Evolutionary conservation across 2,888 invertebrate species (phyloP), one percentile per base, ranked within the genome.

Genomic region (Heliconius erato): DNA sequence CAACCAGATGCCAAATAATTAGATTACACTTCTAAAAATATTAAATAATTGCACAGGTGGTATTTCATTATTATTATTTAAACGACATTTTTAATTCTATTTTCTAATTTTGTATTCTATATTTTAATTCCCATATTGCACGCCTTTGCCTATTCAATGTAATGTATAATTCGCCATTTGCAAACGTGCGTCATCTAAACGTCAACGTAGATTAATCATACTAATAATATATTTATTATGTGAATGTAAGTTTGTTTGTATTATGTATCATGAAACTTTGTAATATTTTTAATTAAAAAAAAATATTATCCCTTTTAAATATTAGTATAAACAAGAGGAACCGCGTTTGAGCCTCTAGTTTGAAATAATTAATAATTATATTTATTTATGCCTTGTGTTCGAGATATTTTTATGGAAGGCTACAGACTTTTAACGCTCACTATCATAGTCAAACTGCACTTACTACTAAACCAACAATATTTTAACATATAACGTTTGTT

Each of bases 141-240:
- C 59, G 74, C 59, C 81, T 74, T 78, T 69, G 69, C 67, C 54
- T 40, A 67, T 74, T 54, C 59, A 76, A 74, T 77, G 78, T 82
- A 85, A 79, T 54, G 63, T 82, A 26, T 72, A 26, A 72, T 44
- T 79, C 85, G 82, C 79, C 80, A 85, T 83, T 85, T 80, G 84
- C 80, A 82, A 79, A 79, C 79, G 78, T 85, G 83, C 85, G 85
- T 85, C 85, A 85, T 83, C 69, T 74, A 40, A 40, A 82, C 84
- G 84, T 84, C 85, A 84, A 79, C 74, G 74, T 74, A 82, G 79
- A 77, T 74, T 54, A 44, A 76, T 54, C 19, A 23, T 19, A 54
- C 19, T 54, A 54, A 54, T 23, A 54, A 19, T 54, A 23, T 54
- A 54, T 2, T 11, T 40, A 54, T 19, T 40, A 54, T 19, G 54